A percentile compares a stretch with the other conserved stretches of the same genome.
Conservation (phyloP, 2,797 vertebrate species). For the Galago senegalensis region DNA sequence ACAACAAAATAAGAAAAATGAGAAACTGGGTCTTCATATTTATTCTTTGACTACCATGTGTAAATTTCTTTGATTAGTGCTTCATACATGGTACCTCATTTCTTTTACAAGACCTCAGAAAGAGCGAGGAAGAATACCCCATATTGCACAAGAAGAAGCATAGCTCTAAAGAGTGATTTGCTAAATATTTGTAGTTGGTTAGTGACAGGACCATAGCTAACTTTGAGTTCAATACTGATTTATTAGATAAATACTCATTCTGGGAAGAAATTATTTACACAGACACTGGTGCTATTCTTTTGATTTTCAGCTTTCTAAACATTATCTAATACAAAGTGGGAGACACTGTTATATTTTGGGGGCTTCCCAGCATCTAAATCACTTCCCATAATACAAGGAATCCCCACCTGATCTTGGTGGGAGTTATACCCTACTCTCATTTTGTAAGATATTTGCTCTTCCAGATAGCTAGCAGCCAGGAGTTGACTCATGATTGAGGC, state of each 20-base stretch:
- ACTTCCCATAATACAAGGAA: not conserved
- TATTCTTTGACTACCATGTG: not conserved
- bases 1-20: not conserved
- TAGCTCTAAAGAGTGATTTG: not conserved
- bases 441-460: not conserved
- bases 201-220: not conserved
- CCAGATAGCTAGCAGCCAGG: not conserved
- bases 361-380: not conserved
- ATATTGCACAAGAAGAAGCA: rapidly evolving
- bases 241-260: not conserved
- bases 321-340: not conserved
- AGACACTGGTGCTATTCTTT: not conserved
- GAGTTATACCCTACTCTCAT: not conserved
- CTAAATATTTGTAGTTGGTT: not conserved
- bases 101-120: not conserved
- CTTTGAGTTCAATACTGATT: not conserved
- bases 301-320: not conserved
- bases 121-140: not conserved
- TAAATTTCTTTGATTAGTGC: not conserved
- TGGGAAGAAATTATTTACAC: not conserved
- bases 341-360: not conserved
- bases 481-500: not conserved
- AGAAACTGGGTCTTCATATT: not conserved
- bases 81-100: not conserved
- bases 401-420: not conserved